Evolutionary conservation across 2,113 vertebrate genomes (phyloP).

Genomic region (Agapornis roseicollis): DNA sequence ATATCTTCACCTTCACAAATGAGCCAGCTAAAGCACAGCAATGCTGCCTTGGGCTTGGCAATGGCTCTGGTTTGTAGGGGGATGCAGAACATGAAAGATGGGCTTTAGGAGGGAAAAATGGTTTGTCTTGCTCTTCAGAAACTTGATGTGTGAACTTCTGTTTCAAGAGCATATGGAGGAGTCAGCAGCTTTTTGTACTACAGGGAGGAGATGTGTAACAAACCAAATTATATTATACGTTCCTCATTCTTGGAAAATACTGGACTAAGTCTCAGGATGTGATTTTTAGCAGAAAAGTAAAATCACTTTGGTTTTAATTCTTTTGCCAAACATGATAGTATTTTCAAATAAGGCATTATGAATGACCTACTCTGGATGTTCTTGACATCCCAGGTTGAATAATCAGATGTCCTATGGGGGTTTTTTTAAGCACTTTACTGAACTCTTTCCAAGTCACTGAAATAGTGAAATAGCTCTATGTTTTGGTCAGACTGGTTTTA

Average conservation of each 20-base stretch:
- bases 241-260: background rate
- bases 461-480: background rate
- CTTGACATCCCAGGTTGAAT: background rate
- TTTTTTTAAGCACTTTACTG: background rate
- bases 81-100: background rate
- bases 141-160: background rate
- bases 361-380: conserved; percentile 2
- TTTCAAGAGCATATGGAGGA: background rate
- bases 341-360: background rate
- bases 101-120: background rate
- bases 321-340: background rate
- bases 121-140: background rate
- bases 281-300: background rate
- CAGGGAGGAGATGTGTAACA: background rate
- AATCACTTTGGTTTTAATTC: background rate
- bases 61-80: background rate
- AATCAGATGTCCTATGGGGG: background rate
- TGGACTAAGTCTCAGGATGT: background rate
- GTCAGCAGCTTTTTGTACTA: background rate
- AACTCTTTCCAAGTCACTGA: background rate
- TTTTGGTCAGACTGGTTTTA: background rate
- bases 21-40: background rate
- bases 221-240: background rate
- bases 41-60: background rate
- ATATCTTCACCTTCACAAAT: background rate